Evolutionary conservation across 2,113 vertebrate genomes (phyloP).

Genomic region (Trachemys scripta): DNA sequence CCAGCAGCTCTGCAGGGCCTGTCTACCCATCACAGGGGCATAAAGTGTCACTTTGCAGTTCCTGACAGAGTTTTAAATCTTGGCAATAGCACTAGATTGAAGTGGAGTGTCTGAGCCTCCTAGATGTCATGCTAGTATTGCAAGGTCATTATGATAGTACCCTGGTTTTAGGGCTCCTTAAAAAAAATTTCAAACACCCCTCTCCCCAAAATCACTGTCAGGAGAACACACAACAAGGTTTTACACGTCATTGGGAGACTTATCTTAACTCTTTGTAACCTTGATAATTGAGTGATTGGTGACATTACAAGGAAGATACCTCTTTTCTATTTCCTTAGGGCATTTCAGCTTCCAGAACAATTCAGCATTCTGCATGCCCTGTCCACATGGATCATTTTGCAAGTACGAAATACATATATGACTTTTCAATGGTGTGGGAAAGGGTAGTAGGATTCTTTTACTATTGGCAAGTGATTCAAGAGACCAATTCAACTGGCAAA

Average conservation of each 20-base stretch:
- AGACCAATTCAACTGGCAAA: background rate
- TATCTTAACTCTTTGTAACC: background rate
- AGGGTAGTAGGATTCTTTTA: background rate
- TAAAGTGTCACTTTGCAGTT: background rate
- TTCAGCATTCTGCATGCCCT: constrained; percentile 82
- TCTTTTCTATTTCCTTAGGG: constrained; percentile 73
- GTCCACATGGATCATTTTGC: constrained; percentile 85
- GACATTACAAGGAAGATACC: rapidly evolving
- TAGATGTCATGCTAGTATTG: rapidly evolving
- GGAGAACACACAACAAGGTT: background rate
- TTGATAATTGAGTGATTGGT: rapidly evolving
- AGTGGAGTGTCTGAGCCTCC: rapidly evolving
- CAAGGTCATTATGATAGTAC: rapidly evolving
- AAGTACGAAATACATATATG: constrained; percentile 80
- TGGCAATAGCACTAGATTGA: background rate
- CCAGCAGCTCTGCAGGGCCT: background rate
- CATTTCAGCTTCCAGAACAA: constrained; percentile 81
- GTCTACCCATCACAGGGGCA: background rate
- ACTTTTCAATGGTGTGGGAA: background rate
- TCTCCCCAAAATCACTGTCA: background rate
- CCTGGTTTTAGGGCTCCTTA: background rate
- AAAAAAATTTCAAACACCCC: background rate
- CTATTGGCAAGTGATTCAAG: background rate
- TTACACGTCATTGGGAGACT: background rate
- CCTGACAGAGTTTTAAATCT: rapidly evolving